Evolutionary conservation across 2,797 vertebrate genomes (phyloP).

Genomic region (Poecilia gillii): DNA sequence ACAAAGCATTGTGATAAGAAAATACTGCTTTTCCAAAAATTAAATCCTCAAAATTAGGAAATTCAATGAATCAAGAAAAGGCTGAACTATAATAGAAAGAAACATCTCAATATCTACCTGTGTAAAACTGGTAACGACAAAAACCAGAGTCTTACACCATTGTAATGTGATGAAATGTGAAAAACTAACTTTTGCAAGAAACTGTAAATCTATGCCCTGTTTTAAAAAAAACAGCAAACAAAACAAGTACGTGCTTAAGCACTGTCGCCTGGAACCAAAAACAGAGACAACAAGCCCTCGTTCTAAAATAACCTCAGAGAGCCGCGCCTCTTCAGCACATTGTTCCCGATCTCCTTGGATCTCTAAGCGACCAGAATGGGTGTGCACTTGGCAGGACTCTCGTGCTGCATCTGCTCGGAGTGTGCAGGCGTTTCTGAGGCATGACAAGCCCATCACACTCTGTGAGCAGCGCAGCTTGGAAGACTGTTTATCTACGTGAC

Average conservation of each 20-base stretch:
- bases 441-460: constrained; percentile 64
- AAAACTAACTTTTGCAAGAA: background rate
- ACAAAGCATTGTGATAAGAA: no score
- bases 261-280: constrained; percentile 49
- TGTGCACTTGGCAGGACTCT: constrained; percentile 50
- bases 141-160: background rate
- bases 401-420: constrained; percentile 59
- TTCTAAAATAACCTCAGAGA: constrained; percentile 72
- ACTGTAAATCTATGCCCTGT: no score
- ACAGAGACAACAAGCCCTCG: constrained; percentile 39
- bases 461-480: constrained; percentile 50
- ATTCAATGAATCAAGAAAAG: background rate
- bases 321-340: constrained; percentile 69
- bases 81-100: background rate
- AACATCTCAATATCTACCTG: background rate
- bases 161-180: background rate
- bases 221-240: background rate
- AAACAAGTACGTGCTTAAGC: constrained; percentile 47
- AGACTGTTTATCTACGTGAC: constrained; percentile 75
- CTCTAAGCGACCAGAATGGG: constrained; percentile 57
- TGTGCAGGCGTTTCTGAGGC: constrained; percentile 50
- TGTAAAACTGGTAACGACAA: background rate
- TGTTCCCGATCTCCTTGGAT: constrained; percentile 68
- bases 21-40: no score
- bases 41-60: no score